Conservation (phyloP, 2,113 vertebrate genomes). For the Oryzias woworae region DNA sequence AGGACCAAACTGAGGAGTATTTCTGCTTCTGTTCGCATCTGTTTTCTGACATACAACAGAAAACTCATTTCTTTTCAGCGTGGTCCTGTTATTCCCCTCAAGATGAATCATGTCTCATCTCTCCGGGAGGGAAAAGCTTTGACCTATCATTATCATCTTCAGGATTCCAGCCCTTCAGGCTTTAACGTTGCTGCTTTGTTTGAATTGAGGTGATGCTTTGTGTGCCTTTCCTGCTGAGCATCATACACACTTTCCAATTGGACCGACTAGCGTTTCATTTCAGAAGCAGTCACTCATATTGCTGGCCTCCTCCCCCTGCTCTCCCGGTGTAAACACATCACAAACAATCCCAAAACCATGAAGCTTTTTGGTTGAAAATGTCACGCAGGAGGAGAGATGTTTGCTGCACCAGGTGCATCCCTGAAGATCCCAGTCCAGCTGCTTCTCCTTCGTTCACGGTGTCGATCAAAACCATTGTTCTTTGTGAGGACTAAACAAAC, state of each 20-base stretch:
- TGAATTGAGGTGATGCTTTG: too few relatives aligned
- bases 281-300: slow-evolving; percentile 44
- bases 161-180: not conserved
- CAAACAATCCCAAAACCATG: slow-evolving; percentile 14
- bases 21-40: too few relatives aligned
- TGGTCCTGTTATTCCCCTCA: slow-evolving; percentile 11
- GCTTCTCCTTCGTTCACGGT: slow-evolving; percentile 1
- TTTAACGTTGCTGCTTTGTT: not conserved
- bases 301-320: not conserved
- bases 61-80: slow-evolving; percentile 24
- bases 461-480: slow-evolving; percentile 44
- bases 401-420: slow-evolving; percentile 18
- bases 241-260: not conserved
- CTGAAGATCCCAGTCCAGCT: slow-evolving; percentile 35
- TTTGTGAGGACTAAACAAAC: slow-evolving; percentile 7
- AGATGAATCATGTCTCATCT: slow-evolving; percentile 17
- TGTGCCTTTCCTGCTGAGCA: not conserved
- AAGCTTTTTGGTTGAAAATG: slow-evolving; percentile 33
- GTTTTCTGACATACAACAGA: slow-evolving; percentile 1
- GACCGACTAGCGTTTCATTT: slow-evolving; percentile 17
- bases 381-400: slow-evolving; percentile 12
- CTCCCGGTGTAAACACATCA: slow-evolving; percentile 36
- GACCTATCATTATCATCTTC: slow-evolving; percentile 5
- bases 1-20: too few relatives aligned
- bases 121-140: slow-evolving; percentile 12